phyloP scores from a whole-genome alignment of 2,888 invertebrate genomes.

The Tetranychus truncatus region DNA sequence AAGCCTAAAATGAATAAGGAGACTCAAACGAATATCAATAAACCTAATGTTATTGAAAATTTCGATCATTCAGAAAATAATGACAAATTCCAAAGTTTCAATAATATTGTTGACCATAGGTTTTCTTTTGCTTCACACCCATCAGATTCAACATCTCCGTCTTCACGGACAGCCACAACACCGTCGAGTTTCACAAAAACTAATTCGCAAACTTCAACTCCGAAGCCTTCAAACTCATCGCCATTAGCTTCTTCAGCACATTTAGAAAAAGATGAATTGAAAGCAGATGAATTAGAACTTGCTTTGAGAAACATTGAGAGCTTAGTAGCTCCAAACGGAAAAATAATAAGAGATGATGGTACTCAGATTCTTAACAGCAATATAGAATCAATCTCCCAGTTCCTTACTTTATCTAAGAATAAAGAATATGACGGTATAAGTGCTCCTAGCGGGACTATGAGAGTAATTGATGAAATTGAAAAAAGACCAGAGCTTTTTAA shows the following conservation, averaged over 20 bases:
- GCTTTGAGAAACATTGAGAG: background rate
- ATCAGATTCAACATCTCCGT: too few species aligned
- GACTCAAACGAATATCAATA: background rate
- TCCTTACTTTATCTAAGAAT: background rate
- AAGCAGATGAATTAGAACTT: background rate
- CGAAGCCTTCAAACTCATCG: too few species aligned
- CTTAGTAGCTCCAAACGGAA: background rate
- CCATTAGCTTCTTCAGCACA: background rate
- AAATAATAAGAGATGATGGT: background rate
- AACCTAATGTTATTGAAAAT: background rate
- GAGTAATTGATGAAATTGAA: background rate
- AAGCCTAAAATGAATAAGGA: background rate
- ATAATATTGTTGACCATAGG: too few species aligned
- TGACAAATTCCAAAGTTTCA: too few species aligned
- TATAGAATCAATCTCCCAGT: background rate
- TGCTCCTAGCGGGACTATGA: background rate
- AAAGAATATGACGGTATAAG: background rate
- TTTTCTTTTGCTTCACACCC: too few species aligned
- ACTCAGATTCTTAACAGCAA: background rate
- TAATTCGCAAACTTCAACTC: too few species aligned
- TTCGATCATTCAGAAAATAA: background rate
- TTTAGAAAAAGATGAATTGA: background rate
- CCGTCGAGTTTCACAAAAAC: too few species aligned
- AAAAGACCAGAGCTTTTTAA: background rate
- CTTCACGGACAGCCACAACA: too few species aligned